Evolutionary conservation across 2,797 vertebrate genomes (phyloP).

Genomic region (Basileuterus tristriatus): DNA sequence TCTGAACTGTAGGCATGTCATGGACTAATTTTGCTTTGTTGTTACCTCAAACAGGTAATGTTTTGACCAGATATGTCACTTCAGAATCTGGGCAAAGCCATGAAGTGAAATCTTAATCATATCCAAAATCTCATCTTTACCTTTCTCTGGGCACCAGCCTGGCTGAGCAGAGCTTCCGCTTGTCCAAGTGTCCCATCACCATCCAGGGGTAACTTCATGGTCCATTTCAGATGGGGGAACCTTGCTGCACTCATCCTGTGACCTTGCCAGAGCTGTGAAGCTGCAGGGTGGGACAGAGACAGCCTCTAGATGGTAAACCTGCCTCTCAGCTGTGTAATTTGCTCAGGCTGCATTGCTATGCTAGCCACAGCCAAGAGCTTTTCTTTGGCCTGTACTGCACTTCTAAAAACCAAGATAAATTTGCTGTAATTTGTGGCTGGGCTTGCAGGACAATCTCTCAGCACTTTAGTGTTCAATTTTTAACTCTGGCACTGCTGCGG

Average conservation of each 20-base stretch:
- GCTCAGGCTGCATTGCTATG: not conserved
- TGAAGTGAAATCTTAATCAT: not conserved
- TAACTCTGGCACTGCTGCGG: not conserved
- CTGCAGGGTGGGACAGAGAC: not conserved
- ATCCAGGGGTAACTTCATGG: accelerated
- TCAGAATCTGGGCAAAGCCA: not conserved
- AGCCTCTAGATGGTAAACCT: not conserved
- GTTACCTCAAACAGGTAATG: not conserved
- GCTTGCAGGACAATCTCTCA: not conserved
- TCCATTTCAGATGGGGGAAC: not conserved
- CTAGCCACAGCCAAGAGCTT: not conserved
- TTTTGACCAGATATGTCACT: not conserved
- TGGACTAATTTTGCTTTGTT: not conserved
- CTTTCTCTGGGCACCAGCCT: not conserved
- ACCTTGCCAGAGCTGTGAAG: not conserved
- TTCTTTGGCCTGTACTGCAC: not conserved
- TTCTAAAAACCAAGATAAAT: not conserved
- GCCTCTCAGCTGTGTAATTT: accelerated
- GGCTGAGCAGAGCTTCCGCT: not conserved
- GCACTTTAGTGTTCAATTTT: not conserved
- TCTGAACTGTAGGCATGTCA: not conserved
- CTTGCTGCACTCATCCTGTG: not conserved
- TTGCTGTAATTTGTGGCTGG: not conserved
- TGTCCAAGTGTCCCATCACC: not conserved
- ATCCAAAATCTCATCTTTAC: not conserved